A percentile compares a stretch with the other conserved stretches of the same genome.
Evolutionary conservation across 2,888 invertebrate species (phyloP).

Genomic region (Drosophila subquinaria): DNA sequence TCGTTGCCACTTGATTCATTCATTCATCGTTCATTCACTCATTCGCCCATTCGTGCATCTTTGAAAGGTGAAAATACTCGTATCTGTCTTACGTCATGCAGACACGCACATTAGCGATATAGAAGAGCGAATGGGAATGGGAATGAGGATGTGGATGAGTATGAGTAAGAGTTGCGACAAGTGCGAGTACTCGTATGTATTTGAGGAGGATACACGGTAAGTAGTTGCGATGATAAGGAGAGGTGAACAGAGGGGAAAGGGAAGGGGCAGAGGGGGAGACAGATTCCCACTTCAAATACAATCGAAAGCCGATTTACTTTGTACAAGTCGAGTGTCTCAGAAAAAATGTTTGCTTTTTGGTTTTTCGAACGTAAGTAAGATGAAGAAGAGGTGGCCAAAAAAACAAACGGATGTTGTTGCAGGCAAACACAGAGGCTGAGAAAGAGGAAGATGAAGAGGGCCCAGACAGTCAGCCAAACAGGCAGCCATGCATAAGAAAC

Average conservation of each 20-base stretch:
- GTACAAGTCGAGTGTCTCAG: constrained; percentile 70
- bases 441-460: not conserved
- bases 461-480: constrained; percentile 25
- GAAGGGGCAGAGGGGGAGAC: constrained; percentile 3
- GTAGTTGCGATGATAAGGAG: constrained; percentile 24
- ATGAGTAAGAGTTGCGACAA: constrained; percentile 9
- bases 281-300: constrained; percentile 64
- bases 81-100: constrained; percentile 42
- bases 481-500: constrained; percentile 61
- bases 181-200: constrained; percentile 8
- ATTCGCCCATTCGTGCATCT: constrained; percentile 30
- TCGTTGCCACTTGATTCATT: constrained; percentile 47
- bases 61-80: constrained; percentile 15
- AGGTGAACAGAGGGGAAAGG: not conserved
- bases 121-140: not conserved
- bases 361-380: constrained; percentile 40
- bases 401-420: constrained; percentile 68
- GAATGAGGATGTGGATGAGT: not conserved
- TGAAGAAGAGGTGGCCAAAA: constrained; percentile 48
- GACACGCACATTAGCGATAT: constrained; percentile 44
- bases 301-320: constrained; percentile 80
- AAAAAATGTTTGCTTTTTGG: constrained; percentile 73
- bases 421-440: constrained; percentile 44
- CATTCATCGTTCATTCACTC: constrained; percentile 25
- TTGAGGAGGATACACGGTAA: constrained; percentile 19